Evolutionary conservation across 53 echinoderm and acorn worm species (phyloP).

Genomic region (Luidia sarsii): DNA sequence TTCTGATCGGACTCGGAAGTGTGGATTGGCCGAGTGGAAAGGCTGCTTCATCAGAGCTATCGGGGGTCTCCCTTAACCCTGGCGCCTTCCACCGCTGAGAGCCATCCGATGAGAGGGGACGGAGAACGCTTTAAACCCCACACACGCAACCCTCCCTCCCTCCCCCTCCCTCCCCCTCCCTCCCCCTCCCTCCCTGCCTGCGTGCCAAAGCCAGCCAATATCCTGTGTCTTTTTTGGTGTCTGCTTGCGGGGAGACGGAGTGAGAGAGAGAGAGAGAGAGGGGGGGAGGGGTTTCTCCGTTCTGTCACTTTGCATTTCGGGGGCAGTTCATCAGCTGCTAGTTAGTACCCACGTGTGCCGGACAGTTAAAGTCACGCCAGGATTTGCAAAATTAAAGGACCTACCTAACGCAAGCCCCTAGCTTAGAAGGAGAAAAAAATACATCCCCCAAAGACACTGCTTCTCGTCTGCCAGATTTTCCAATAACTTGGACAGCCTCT

Average conservation of each 20-base stretch:
- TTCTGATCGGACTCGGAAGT: not conserved
- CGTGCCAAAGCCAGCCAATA: not conserved
- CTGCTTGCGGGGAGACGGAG: not conserved
- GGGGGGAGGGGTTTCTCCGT: not conserved
- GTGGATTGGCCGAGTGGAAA: not conserved
- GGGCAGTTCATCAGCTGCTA: not conserved
- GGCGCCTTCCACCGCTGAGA: constrained; percentile 5
- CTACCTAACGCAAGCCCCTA: too few relatives aligned
- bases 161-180: too few relatives aligned
- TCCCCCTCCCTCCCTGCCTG: too few relatives aligned
- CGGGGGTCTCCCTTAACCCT: not conserved
- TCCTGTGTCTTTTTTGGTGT: not conserved
- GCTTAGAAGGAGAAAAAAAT: too few relatives aligned
- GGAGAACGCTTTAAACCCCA: not conserved
- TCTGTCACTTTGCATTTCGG: not conserved
- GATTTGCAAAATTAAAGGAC: not conserved
- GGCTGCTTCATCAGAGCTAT: too few relatives aligned
- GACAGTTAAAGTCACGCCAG: not conserved
- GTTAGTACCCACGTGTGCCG: not conserved
- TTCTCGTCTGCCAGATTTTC: too few relatives aligned
- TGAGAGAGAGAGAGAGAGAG: not conserved
- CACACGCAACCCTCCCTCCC: too few relatives aligned
- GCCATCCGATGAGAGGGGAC: not conserved
- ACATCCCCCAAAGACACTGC: too few relatives aligned
- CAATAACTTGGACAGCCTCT: too few relatives aligned